These are phyloP conservation scores for Phanerotoma sp. DNA, from an alignment of 2,888 invertebrate genomes.

Conservation along the genomic window DNA sequence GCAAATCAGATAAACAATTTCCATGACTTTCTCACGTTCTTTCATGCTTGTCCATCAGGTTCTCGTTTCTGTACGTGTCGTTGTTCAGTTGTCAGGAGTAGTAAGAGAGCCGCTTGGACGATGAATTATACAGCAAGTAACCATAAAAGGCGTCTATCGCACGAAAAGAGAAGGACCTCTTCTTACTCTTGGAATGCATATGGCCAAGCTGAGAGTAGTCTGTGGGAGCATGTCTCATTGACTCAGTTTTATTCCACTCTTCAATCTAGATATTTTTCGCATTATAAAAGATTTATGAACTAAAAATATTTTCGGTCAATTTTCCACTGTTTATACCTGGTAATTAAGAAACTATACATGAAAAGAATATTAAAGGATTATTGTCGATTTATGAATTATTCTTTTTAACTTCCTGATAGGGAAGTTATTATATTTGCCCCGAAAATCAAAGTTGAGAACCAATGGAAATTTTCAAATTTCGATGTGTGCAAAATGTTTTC, in stretches of 20 bases:
- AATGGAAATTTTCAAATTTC: too few species aligned
- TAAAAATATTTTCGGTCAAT: too few species aligned
- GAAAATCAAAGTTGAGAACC: too few species aligned
- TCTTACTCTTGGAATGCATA: conserved; percentile 17
- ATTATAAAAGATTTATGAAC: too few species aligned
- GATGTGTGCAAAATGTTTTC: too few species aligned
- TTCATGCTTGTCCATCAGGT: conserved; percentile 10
- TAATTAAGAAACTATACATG: too few species aligned
- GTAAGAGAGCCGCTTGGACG: conserved; percentile 17
- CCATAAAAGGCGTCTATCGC: conserved; percentile 32
- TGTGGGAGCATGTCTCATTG: conserved; percentile 1
- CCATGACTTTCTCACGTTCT: conserved; percentile 12
- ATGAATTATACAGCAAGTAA: conserved; percentile 41
- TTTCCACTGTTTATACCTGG: too few species aligned
- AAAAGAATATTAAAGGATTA: too few species aligned
- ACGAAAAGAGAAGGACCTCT: conserved; percentile 26
- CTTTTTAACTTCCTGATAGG: too few species aligned
- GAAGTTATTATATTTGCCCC: too few species aligned
- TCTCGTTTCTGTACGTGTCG: not conserved
- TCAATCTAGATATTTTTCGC: not conserved
- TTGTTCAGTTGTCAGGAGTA: not conserved
- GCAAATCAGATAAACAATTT: conserved; percentile 6
- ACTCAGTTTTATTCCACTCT: not conserved
- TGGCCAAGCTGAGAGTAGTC: conserved; percentile 1
- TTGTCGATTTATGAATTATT: too few species aligned